These are phyloP conservation scores for Pollachius pollachius DNA, from an alignment of 2,113 vertebrate genomes.

Conservation along the genomic window DNA sequence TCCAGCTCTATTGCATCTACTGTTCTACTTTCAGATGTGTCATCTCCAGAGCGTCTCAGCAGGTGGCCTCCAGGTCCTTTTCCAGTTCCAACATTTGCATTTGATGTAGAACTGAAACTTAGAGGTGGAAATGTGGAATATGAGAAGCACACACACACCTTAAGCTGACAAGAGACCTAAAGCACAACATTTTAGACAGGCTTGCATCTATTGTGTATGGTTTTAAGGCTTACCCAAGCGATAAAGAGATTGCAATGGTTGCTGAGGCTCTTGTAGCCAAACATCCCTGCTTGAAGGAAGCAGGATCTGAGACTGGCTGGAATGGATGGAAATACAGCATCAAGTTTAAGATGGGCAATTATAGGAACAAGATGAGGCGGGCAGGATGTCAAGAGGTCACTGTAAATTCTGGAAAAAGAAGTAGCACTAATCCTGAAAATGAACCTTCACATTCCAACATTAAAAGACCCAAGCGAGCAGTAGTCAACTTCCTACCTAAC, in stretches of 20 bases:
- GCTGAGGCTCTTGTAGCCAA: conserved; percentile 16
- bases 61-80: conserved; percentile 36
- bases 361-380: conserved; percentile 28
- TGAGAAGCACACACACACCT: conserved; percentile 28
- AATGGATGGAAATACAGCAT: conserved; percentile 43
- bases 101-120: conserved; percentile 40
- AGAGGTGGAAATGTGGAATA: conserved; percentile 39
- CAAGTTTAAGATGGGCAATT: conserved; percentile 41
- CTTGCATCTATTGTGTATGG: conserved; percentile 30
- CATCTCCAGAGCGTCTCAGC: conserved; percentile 25
- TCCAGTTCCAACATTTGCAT: conserved; percentile 34
- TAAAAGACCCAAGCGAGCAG: conserved; percentile 33
- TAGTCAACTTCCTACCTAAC: conserved; percentile 37
- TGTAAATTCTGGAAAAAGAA: conserved; percentile 44
- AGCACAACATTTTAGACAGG: conserved; percentile 40
- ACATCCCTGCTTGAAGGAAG: conserved; percentile 19
- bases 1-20: conserved; percentile 31
- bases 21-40: conserved; percentile 30
- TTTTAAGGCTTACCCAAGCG: conserved; percentile 45
- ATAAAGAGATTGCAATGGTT: conserved; percentile 24
- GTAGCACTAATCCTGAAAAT: conserved; percentile 20
- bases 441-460: conserved; percentile 27
- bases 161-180: conserved; percentile 37
- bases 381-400: conserved; percentile 35
- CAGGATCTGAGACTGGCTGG: conserved; percentile 35